A percentile compares a stretch with the other conserved stretches of the same genome.
These are phyloP conservation scores for Bagarius yarrelli DNA, from an alignment of 2,113 vertebrate species.

Conservation along the genomic window DNA sequence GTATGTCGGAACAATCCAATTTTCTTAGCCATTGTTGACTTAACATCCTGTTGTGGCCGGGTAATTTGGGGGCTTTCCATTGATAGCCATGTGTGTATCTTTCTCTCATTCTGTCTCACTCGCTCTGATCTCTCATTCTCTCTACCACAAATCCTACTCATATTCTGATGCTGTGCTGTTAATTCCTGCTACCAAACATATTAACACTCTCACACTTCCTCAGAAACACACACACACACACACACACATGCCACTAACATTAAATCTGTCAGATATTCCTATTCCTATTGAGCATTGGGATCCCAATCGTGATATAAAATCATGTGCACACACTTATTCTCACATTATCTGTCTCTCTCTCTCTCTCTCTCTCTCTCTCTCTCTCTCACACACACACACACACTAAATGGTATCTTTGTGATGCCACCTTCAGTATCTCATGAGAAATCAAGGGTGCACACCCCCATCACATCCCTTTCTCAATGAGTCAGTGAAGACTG, in stretches of 20 bases:
- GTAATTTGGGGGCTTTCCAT: conserved; percentile 47
- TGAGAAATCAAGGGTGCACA: conserved; percentile 66
- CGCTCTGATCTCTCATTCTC: conserved; percentile 24
- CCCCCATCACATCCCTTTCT: conserved; percentile 20
- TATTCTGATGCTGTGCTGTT: not conserved
- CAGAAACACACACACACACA: not conserved
- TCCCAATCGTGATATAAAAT: not conserved
- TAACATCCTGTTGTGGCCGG: conserved; percentile 42
- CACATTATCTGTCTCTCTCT: conserved; percentile 6
- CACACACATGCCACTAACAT: not conserved
- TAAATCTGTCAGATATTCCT: not conserved
- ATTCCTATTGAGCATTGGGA: not conserved
- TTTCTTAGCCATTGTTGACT: conserved; percentile 37
- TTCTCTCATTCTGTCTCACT: conserved; percentile 34
- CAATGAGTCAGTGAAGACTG: conserved; percentile 63
- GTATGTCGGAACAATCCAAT: conserved; percentile 38
- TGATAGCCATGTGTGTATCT: conserved; percentile 3
- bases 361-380: not conserved
- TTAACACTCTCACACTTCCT: not conserved
- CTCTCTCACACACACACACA: conserved; percentile 20
- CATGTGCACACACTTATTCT: not conserved
- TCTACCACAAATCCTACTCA: conserved; percentile 5
- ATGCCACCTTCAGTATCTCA: conserved; percentile 63
- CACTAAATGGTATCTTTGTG: conserved; percentile 65
- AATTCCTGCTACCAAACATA: not conserved